Evolutionary conservation across 2,888 invertebrate genomes (phyloP).

Genomic region (Troglohyphantes excavatus): DNA sequence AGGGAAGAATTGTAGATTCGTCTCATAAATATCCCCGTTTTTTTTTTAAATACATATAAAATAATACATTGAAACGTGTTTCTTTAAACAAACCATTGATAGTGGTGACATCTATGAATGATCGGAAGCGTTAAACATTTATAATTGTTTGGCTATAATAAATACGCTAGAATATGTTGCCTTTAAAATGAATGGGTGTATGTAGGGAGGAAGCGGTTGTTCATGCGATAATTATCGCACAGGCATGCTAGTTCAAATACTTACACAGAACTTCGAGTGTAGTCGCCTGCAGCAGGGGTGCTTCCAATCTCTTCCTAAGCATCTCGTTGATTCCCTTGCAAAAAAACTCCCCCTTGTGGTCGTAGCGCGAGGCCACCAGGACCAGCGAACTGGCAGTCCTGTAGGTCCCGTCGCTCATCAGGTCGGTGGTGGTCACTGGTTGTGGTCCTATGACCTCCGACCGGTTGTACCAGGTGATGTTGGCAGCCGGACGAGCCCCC

Average conservation of each 20-base stretch:
- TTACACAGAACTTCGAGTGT: constrained; percentile 93
- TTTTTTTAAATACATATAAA: too few relatives aligned
- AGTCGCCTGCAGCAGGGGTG: constrained; percentile 88
- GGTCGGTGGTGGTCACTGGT: constrained; percentile 77
- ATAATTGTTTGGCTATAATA: too few relatives aligned
- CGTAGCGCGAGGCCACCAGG: constrained; percentile 80
- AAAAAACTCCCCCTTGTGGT: constrained; percentile 80
- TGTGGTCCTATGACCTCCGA: constrained; percentile 80
- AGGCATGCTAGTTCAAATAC: constrained; percentile 83
- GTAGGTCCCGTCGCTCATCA: constrained; percentile 80
- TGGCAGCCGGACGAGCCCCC: constrained; percentile 92
- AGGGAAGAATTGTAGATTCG: too few relatives aligned
- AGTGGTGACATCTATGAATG: too few relatives aligned
- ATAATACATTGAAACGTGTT: too few relatives aligned
- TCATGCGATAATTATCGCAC: too few relatives aligned
- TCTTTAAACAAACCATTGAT: too few relatives aligned
- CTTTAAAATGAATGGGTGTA: too few relatives aligned
- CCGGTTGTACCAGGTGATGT: constrained; percentile 91
- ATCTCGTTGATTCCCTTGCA: constrained; percentile 87
- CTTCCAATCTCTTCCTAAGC: constrained; percentile 88
- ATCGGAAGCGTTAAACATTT: too few relatives aligned
- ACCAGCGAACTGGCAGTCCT: constrained; percentile 80
- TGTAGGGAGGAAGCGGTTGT: too few relatives aligned
- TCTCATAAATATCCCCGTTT: too few relatives aligned
- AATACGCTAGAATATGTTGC: too few relatives aligned